These are phyloP conservation scores for Danio choprae DNA, from an alignment of 2,797 vertebrate species.

Conservation along the genomic window DNA sequence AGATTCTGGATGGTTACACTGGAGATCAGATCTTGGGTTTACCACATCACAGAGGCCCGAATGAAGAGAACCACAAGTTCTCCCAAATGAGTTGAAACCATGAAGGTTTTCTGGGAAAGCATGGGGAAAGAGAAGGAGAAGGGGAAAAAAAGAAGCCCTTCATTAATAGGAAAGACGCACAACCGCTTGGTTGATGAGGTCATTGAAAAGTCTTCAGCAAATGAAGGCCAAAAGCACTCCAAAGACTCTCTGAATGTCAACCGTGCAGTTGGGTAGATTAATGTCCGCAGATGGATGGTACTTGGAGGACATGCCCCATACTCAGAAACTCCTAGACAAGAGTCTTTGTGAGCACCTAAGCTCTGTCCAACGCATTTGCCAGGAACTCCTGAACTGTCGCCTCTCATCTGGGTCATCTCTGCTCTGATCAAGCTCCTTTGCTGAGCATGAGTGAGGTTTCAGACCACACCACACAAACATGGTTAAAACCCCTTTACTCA, in stretches of 20 bases:
- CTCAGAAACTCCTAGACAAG: slow-evolving; percentile 58
- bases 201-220: slow-evolving; percentile 69
- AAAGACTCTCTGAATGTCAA: slow-evolving; percentile 66
- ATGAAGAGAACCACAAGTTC: slow-evolving; percentile 45
- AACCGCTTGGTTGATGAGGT: slow-evolving; percentile 70
- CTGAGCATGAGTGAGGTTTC: slow-evolving; percentile 65
- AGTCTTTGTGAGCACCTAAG: slow-evolving; percentile 68
- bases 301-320: slow-evolving; percentile 57
- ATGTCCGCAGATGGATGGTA: slow-evolving; percentile 61
- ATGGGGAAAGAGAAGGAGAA: background rate
- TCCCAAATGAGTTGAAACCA: slow-evolving; percentile 59
- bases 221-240: slow-evolving; percentile 65
- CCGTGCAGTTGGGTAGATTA: slow-evolving; percentile 64
- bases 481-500: slow-evolving; percentile 72
- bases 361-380: slow-evolving; percentile 63
- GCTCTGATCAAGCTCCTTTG: slow-evolving; percentile 61
- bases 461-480: slow-evolving; percentile 77
- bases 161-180: slow-evolving; percentile 66
- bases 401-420: slow-evolving; percentile 55
- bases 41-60: slow-evolving; percentile 68
- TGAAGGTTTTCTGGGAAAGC: slow-evolving; percentile 73
- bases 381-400: slow-evolving; percentile 62
- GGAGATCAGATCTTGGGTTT: slow-evolving; percentile 69
- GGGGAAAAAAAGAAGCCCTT: slow-evolving; percentile 49
- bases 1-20: slow-evolving; percentile 46